These are phyloP conservation scores for Danio rerio DNA, from an alignment of 2,113 vertebrate genomes.

Conservation along the genomic window GRCz12tu NC_133184.1:54288001-54288500, in stretches of 20 bases:
- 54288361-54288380: background rate
- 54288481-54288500: too few species aligned
- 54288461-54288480: too few species aligned
- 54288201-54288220: too few species aligned
- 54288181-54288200: too few species aligned
- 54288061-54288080: conserved; percentile 40
- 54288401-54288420: too few species aligned
- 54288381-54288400: background rate
- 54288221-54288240: conserved; percentile 35
- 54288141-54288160: conserved; percentile 14
- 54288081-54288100: conserved; percentile 31
- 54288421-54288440: too few species aligned
- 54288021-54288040: background rate
- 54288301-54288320: background rate
- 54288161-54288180: too few species aligned
- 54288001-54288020: background rate
- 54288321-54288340: conserved; percentile 4
- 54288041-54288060: background rate
- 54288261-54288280: background rate
- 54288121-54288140: background rate
- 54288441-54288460: too few species aligned
- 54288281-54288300: conserved; percentile 5
- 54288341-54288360: background rate
- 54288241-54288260: background rate
- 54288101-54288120: background rate